Conservation (phyloP, 2,888 invertebrate species). For the Xestoiulus laeticollis region DNA sequence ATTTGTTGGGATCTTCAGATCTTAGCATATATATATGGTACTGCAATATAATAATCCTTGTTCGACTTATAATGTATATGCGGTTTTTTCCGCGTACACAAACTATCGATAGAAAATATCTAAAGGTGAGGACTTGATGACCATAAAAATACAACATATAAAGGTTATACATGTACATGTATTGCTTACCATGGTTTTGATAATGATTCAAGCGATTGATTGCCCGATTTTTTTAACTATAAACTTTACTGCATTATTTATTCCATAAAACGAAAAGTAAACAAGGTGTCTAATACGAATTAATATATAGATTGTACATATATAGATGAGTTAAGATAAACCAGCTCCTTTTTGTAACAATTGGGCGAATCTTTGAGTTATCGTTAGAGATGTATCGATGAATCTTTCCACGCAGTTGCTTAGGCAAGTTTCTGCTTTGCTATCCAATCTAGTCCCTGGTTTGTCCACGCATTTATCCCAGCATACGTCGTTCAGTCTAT, state of each 20-base stretch:
- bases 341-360: conserved; percentile 77
- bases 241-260: background rate
- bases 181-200: too few relatives aligned
- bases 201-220: too few relatives aligned
- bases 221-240: too few relatives aligned
- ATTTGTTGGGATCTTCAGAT: too few relatives aligned
- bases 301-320: background rate
- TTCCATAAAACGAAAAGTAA: background rate
- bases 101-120: too few relatives aligned
- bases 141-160: too few relatives aligned
- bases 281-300: background rate
- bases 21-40: too few relatives aligned
- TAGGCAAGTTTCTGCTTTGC: conserved; percentile 87
- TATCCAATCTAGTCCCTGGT: conserved; percentile 85
- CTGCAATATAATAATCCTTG: too few relatives aligned
- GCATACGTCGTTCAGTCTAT: conserved; percentile 91
- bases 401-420: conserved; percentile 94
- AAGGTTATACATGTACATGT: too few relatives aligned
- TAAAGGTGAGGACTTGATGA: too few relatives aligned
- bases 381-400: conserved; percentile 87
- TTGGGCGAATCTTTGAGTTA: conserved; percentile 89
- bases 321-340: background rate
- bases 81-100: too few relatives aligned
- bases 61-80: too few relatives aligned
- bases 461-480: conserved; percentile 97